Evolutionary conservation across 2,888 invertebrate species (phyloP).

Genomic region (Euzetes globulus): DNA sequence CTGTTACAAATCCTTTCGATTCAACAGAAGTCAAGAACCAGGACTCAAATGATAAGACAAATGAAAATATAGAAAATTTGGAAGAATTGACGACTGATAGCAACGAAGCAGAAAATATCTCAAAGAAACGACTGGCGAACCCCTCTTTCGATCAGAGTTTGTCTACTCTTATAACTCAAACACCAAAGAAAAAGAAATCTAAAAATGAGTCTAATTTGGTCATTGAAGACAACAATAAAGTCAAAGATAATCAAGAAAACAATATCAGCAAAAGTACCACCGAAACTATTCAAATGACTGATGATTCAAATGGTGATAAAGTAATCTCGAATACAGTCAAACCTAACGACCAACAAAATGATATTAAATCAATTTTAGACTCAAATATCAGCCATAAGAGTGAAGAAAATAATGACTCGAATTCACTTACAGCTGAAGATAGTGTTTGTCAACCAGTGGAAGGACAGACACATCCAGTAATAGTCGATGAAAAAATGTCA

Average conservation of each 20-base stretch:
- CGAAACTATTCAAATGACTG: not conserved
- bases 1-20: not conserved
- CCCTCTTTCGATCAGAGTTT: slow-evolving; percentile 39
- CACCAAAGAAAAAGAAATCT: slow-evolving; percentile 32
- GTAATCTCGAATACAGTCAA: too few species aligned
- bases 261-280: not conserved
- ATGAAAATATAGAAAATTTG: not conserved
- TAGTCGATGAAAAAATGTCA: too few species aligned
- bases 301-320: too few species aligned
- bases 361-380: not conserved
- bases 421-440: not conserved
- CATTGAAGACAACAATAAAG: slow-evolving; percentile 10
- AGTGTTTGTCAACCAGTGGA: too few species aligned
- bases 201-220: not conserved
- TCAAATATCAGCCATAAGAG: not conserved
- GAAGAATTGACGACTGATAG: not conserved
- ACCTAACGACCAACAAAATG: not conserved
- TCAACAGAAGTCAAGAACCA: slow-evolving; percentile 8
- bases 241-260: not conserved
- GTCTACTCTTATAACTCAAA: slow-evolving; percentile 23
- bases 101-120: not conserved
- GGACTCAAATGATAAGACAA: not conserved
- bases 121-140: slow-evolving; percentile 38
- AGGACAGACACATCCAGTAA: too few species aligned
- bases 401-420: not conserved